Evolutionary conservation across 1,140 invertebrate genomes (phyloP), one percentile per base, ranked within the genome.

Genomic region (Conopomorpha cramerella): DNA sequence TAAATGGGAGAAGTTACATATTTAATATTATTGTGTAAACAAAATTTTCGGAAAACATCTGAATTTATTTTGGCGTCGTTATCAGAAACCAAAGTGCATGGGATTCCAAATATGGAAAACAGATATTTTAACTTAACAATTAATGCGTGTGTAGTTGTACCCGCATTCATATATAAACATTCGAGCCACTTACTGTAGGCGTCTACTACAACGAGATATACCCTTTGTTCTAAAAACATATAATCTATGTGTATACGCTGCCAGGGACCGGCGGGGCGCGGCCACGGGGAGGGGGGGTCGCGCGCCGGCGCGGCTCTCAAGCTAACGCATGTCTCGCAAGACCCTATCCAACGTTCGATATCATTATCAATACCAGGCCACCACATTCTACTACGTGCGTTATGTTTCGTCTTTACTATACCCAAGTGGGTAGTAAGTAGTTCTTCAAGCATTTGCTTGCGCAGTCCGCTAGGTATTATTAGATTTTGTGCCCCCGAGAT

Each of bases 1-100:
- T 33, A 33, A 18, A 33, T 33, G 2, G 31, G 31, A 2, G 31
- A 33, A n/a, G 10, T 33, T 4, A 33, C 8, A 12, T 33, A 19
- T 19, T 33, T 15, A 18, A 33, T 18, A 4, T 17, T 17, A 11
- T 19, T 33, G 2, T 2, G 3, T n/a, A 8, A 11, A 18, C 31
- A 33, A 33, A 33, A 33, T 15, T 10, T 13, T 2, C 2, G 2
- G 11, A 33, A 33, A 11, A 18, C 31, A 2, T 17, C 10, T 11
- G 16, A 18, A 2, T n/a, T n/a, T 23, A 23, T 23, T 23, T 23
- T 23, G 19, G 19, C 4, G 10, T 23, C 19, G 10, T 23, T 23
- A 23, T 33, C 31, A 10, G 31, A 33, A 19, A 33, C 31, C 7
- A 33, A 15, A 18, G n/a, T 10, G 11, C 17, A 6, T 6, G 31